These are phyloP conservation scores for Ctenosaura bakeri DNA, from an alignment of 2,797 vertebrate genomes.

Conservation along the genomic window DNA sequence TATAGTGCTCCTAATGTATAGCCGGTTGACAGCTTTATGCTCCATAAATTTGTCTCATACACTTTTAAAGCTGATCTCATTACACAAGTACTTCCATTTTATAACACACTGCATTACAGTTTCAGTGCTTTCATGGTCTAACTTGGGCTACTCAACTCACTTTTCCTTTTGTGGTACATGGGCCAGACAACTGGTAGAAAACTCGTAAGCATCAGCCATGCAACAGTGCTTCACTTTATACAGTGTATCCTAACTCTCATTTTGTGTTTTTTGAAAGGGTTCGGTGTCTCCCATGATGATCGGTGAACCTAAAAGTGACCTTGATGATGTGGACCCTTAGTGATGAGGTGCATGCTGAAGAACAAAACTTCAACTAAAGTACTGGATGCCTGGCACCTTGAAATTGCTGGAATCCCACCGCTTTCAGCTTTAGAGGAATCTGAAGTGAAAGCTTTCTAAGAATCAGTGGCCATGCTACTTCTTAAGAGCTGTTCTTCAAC, in stretches of 20 bases:
- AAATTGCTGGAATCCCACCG: conserved; percentile 69
- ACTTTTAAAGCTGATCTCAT: neutral
- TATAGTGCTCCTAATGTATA: neutral
- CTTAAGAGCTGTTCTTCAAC: conserved; percentile 62
- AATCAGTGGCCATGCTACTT: conserved; percentile 68
- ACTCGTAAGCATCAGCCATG: neutral
- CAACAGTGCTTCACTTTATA: neutral
- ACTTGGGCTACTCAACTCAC: neutral
- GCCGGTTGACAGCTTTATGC: neutral
- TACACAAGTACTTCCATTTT: neutral
- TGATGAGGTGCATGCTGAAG: conserved; percentile 22
- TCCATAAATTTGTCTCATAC: neutral
- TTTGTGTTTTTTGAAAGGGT: conserved; percentile 81
- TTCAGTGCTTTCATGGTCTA: neutral
- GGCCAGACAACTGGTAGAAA: neutral
- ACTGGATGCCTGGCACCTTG: conserved; percentile 59
- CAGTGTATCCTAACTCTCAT: conserved; percentile 10
- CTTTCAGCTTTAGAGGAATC: conserved; percentile 63
- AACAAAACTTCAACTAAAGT: conserved; percentile 39
- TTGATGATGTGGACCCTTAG: conserved; percentile 97
- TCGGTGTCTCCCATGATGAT: conserved; percentile 99
- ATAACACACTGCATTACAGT: neutral
- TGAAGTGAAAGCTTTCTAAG: conserved; percentile 76
- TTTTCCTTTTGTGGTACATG: neutral
- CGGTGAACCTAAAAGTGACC: conserved; percentile 95